phyloP scores from a whole-genome alignment of 1,140 invertebrate species.

The Harlomillsia oculata region DNA sequence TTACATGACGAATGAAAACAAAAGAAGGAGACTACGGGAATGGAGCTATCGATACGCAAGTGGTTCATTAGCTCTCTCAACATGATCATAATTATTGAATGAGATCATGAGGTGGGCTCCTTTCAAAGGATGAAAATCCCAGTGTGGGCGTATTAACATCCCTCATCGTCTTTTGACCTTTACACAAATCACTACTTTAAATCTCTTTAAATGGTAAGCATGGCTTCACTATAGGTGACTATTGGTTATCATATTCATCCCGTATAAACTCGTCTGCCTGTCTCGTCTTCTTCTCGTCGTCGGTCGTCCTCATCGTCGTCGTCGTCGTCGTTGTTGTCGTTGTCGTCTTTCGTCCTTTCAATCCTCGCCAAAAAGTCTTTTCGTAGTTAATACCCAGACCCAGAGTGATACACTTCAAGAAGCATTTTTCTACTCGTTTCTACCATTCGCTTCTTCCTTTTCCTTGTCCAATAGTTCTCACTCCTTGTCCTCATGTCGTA shows the following conservation, averaged over 20 bases:
- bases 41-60: too few species aligned
- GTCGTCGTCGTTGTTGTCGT: not conserved
- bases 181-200: conserved; percentile 32
- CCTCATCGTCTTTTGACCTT: conserved; percentile 31
- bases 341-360: not conserved
- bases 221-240: conserved; percentile 25
- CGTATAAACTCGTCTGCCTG: not conserved
- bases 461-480: too few species aligned
- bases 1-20: too few species aligned
- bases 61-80: conserved; percentile 10
- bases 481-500: too few species aligned
- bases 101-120: conserved; percentile 4
- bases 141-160: conserved; percentile 23
- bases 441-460: too few species aligned
- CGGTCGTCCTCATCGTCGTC: not conserved
- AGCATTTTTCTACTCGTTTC: too few species aligned
- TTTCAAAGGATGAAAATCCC: conserved; percentile 8
- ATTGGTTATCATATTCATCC: conserved; percentile 2
- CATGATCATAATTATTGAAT: conserved; percentile 16
- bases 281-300: not conserved
- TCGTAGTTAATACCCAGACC: too few species aligned
- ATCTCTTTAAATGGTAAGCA: conserved; percentile 29
- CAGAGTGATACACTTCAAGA: too few species aligned
- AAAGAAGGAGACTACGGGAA: too few species aligned
- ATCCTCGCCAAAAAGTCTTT: too few species aligned